Evolutionary conservation across 1,140 invertebrate genomes (phyloP).

Genomic region (Neodiprion virginianus): DNA sequence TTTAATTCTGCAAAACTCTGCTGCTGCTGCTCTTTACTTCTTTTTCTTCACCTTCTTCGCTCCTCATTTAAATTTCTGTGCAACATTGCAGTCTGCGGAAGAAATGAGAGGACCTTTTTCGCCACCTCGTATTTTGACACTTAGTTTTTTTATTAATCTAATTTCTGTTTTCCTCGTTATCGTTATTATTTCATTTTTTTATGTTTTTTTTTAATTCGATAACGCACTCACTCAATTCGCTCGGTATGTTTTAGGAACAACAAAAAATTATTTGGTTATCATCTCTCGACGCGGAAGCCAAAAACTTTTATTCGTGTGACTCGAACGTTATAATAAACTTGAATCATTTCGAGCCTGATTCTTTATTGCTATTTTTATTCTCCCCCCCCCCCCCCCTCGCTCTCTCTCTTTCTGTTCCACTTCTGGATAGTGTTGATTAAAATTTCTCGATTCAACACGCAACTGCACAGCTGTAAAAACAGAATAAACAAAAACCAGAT

Average conservation of each 20-base stretch:
- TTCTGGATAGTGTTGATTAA: constrained; percentile 18
- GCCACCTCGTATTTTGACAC: constrained; percentile 8
- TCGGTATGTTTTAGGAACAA: too few relatives aligned
- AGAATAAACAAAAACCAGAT: too few relatives aligned
- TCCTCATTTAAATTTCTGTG: neutral
- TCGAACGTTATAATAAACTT: constrained; percentile 4
- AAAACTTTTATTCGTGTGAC: too few relatives aligned
- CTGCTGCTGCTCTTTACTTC: neutral
- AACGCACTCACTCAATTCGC: constrained; percentile 40
- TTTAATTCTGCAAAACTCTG: constrained; percentile 22
- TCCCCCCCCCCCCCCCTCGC: constrained; percentile 6
- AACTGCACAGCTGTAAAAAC: too few relatives aligned
- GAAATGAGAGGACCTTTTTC: too few relatives aligned
- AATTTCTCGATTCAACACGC: too few relatives aligned
- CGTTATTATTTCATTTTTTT: constrained; percentile 41
- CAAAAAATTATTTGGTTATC: too few relatives aligned
- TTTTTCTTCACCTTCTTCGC: constrained; percentile 20
- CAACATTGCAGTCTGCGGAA: too few relatives aligned
- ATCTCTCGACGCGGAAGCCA: neutral
- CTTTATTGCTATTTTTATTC: neutral
- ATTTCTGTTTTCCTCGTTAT: too few relatives aligned
- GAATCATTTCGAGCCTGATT: constrained; percentile 22
- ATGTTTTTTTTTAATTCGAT: constrained; percentile 45
- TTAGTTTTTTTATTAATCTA: neutral
- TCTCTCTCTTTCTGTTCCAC: constrained; percentile 34